Evolutionary conservation across 2,797 vertebrate genomes (phyloP).

Genomic region (Eulemur albifrons): DNA sequence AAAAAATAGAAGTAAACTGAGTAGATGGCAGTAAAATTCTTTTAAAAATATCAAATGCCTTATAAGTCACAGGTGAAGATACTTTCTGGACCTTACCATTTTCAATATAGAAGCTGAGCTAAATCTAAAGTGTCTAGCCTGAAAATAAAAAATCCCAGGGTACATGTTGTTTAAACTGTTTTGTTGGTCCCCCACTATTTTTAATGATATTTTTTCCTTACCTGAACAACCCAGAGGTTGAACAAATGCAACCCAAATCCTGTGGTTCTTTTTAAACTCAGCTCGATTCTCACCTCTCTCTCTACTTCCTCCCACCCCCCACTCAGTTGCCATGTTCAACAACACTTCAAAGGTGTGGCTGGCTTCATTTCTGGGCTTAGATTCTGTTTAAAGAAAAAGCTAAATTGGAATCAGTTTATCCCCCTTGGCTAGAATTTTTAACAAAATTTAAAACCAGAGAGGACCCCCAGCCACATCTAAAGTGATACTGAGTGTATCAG

Average conservation of each 20-base stretch:
- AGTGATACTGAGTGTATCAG: conserved; percentile 67
- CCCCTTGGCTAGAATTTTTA: conserved; percentile 64
- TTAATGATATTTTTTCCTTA: conserved; percentile 63
- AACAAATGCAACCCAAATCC: conserved; percentile 34
- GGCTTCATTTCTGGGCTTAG: conserved; percentile 68
- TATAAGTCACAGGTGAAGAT: background rate
- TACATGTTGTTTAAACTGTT: conserved; percentile 48
- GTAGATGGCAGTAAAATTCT: background rate
- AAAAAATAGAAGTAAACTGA: background rate
- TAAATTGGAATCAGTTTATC: conserved; percentile 73
- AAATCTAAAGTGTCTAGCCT: background rate
- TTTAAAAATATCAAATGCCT: background rate
- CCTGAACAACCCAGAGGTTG: conserved; percentile 54
- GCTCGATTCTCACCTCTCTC: conserved; percentile 8
- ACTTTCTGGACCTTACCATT: conserved; percentile 13
- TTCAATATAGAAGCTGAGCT: background rate
- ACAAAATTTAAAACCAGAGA: conserved; percentile 72
- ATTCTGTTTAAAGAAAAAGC: conserved; percentile 60
- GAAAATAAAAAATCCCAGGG: conserved; percentile 18
- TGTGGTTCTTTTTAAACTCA: conserved; percentile 54
- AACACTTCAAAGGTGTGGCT: conserved; percentile 70
- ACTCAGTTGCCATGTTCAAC: conserved; percentile 61
- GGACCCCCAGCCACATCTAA: conserved; percentile 66
- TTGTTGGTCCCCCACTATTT: conserved; percentile 54
- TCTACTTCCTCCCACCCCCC: conserved; percentile 21